Percentiles rank a stretch among this genome's conserved stretches.
Evolutionary conservation across 2,113 vertebrate genomes (phyloP).

Genomic region (Platycercus adscitus): DNA sequence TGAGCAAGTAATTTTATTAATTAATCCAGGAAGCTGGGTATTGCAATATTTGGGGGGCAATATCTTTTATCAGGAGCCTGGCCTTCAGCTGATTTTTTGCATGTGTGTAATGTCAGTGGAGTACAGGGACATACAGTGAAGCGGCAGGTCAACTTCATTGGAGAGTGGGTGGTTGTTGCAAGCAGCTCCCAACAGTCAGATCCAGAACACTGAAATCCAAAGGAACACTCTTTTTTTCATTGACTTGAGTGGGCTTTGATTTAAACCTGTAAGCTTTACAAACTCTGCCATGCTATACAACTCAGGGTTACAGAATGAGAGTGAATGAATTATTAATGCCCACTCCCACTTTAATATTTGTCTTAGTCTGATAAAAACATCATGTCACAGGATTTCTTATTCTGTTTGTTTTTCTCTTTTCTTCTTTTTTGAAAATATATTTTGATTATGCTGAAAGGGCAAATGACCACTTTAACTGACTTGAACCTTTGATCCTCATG

Average conservation of each 20-base stretch:
- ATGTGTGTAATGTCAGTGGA: neutral
- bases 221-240: neutral
- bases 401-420: neutral
- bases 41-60: neutral
- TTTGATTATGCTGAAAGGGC: constrained; percentile 6
- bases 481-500: constrained; percentile 27
- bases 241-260: neutral
- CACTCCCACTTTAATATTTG: neutral
- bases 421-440: neutral
- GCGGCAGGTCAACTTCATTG: neutral
- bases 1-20: constrained; percentile 58
- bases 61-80: neutral
- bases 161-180: neutral
- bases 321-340: neutral
- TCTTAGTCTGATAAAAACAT: neutral
- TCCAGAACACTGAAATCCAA: neutral
- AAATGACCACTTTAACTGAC: constrained; percentile 14
- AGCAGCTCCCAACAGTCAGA: neutral
- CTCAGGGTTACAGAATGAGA: neutral
- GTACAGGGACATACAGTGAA: neutral
- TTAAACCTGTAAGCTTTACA: neutral
- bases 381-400: neutral
- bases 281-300: neutral
- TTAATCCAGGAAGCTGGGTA: neutral
- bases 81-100: neutral